phyloP scores from a whole-genome alignment of 2,797 vertebrate genomes.

The Darevskia mixta region DNA sequence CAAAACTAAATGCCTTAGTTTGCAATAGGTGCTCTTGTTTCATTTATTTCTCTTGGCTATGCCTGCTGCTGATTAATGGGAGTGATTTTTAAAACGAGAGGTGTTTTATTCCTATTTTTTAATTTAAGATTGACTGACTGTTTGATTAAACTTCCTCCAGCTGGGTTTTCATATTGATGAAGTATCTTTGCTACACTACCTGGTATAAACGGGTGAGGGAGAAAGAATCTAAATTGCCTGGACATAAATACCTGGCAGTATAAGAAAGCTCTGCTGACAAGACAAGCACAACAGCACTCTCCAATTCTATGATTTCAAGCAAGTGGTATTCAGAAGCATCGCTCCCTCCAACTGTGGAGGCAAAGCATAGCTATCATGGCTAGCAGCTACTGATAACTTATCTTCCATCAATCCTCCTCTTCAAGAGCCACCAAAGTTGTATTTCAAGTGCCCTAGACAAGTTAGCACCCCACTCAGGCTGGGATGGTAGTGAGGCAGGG shows the following conservation, averaged over 20 bases:
- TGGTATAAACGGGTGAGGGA: not conserved
- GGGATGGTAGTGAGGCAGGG: not conserved
- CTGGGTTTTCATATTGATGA: slow-evolving; percentile 56
- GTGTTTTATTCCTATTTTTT: slow-evolving; percentile 70
- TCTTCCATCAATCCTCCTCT: no score
- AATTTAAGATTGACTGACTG: slow-evolving; percentile 67
- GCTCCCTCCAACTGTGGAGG: no score
- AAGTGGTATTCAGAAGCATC: no score
- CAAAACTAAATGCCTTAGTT: slow-evolving; percentile 56
- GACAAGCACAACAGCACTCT: slow-evolving; percentile 18
- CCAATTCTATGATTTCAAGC: no score
- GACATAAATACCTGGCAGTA: slow-evolving; percentile 29
- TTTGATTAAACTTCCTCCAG: slow-evolving; percentile 66
- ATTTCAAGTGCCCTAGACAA: not conserved
- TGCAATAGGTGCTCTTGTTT: slow-evolving; percentile 44
- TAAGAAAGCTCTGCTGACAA: slow-evolving; percentile 1
- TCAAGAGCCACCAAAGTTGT: no score
- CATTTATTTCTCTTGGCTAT: slow-evolving; percentile 67
- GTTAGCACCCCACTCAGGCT: not conserved
- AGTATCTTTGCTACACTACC: slow-evolving; percentile 40
- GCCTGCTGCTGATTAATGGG: slow-evolving; percentile 72
- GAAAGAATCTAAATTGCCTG: slow-evolving; percentile 14
- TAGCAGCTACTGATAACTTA: no score
- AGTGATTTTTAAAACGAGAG: slow-evolving; percentile 68
- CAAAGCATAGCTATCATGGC: no score